phyloP scores from a whole-genome alignment of 92 coral and sea anemone species.

The Zoanthus sansibaricus region DNA sequence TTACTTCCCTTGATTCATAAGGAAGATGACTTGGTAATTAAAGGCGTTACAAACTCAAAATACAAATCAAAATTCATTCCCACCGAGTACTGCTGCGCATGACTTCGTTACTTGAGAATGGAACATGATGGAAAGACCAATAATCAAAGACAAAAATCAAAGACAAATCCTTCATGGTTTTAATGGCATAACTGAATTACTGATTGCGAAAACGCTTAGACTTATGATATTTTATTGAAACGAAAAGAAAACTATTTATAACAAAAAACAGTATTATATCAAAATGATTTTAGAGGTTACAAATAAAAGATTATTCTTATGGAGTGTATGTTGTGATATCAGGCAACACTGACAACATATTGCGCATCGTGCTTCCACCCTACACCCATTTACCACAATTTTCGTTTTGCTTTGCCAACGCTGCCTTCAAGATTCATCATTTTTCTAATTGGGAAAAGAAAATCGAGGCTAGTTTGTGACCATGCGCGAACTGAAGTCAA shows the following conservation, averaged over 20 bases:
- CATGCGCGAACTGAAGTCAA: no score
- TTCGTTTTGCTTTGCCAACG: no score
- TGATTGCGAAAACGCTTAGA: background rate
- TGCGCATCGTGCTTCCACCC: no score
- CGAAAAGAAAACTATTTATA: constrained; percentile 23
- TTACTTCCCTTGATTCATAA: background rate
- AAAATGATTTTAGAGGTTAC: background rate
- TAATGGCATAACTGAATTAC: background rate
- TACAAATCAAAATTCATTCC: background rate
- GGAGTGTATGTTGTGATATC: no score
- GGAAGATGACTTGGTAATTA: background rate
- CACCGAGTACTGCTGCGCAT: background rate
- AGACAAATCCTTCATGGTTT: background rate
- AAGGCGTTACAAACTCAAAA: background rate
- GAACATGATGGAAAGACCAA: background rate
- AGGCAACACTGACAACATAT: no score
- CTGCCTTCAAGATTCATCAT: no score
- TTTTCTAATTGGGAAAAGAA: no score
- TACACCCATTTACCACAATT: no score
- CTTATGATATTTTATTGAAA: constrained; percentile 5
- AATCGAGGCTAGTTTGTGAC: no score
- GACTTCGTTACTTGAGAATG: background rate
- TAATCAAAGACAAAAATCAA: background rate
- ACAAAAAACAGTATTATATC: background rate
- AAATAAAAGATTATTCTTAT: background rate